A percentile compares a stretch with the other conserved stretches of the same genome.
Conservation (phyloP, 2,797 vertebrate species). For the Macroramphosus scolopax region DNA sequence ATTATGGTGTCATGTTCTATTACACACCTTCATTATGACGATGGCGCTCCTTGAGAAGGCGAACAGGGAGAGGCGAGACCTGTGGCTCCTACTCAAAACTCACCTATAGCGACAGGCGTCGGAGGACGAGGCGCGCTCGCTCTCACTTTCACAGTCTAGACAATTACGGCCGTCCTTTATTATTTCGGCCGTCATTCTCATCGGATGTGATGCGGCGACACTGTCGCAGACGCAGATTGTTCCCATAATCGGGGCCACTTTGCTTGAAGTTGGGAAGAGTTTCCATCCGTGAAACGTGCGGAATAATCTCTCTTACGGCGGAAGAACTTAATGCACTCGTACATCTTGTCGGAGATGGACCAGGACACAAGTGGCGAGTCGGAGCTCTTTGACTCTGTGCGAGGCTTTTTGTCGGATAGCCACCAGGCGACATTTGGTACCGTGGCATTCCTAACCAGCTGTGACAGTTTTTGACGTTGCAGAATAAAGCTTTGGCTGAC, state of each 20-base stretch:
- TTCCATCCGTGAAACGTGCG: too few relatives aligned
- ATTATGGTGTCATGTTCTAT: slow-evolving; percentile 77
- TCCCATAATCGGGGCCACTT: too few relatives aligned
- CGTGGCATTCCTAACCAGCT: slow-evolving; percentile 32
- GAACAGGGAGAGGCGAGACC: slow-evolving; percentile 44
- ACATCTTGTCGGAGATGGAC: too few relatives aligned
- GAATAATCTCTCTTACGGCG: too few relatives aligned
- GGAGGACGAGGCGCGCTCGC: slow-evolving; percentile 19
- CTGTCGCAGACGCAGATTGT: too few relatives aligned
- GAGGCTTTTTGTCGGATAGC: slow-evolving; percentile 39
- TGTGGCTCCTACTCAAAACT: slow-evolving; percentile 35
- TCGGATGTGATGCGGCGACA: not conserved
- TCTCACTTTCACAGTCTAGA: not conserved
- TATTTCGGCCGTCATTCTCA: not conserved
- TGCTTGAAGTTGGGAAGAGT: too few relatives aligned
- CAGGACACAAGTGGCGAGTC: too few relatives aligned
- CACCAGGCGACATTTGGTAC: slow-evolving; percentile 35
- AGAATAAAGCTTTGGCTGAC: slow-evolving; percentile 61
- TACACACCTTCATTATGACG: slow-evolving; percentile 74
- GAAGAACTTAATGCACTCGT: too few relatives aligned
- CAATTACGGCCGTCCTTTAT: too few relatives aligned
- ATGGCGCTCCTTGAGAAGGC: slow-evolving; percentile 38
- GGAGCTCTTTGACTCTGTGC: too few relatives aligned
- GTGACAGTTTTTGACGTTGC: slow-evolving; percentile 57
- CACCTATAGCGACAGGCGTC: slow-evolving; percentile 10